Percentiles rank a stretch among this genome's conserved stretches.
These are phyloP conservation scores for Lacerta viridis DNA, from an alignment of 2,797 vertebrate genomes.

Conservation along the genomic window DNA sequence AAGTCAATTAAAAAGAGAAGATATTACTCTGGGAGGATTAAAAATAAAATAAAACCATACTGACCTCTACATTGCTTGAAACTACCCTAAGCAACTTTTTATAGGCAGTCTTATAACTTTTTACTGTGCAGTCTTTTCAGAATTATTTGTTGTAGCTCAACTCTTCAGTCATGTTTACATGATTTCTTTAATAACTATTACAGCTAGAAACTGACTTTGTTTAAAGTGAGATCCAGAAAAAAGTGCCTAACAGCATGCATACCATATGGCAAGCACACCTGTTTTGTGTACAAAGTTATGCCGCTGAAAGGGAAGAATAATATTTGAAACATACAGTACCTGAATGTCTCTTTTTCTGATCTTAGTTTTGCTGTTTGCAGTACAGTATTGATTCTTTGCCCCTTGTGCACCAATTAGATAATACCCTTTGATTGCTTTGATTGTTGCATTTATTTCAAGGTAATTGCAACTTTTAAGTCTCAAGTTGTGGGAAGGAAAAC, in stretches of 20 bases:
- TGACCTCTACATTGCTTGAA: not conserved
- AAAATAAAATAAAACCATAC: not conserved
- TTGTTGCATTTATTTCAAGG: not conserved
- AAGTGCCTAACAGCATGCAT: not conserved
- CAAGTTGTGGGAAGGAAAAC: not conserved
- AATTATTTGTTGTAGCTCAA: slow-evolving; percentile 7
- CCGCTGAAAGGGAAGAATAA: not conserved
- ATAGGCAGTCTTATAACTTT: too few relatives aligned
- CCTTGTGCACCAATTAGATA: not conserved
- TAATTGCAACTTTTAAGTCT: not conserved
- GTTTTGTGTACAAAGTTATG: slow-evolving; percentile 10
- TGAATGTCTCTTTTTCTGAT: not conserved
- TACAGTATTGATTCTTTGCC: not conserved
- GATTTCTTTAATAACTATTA: slow-evolving; percentile 7
- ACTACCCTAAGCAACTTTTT: not conserved
- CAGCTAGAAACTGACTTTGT: not conserved
- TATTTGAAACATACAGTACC: slow-evolving; percentile 5
- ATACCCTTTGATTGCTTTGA: not conserved
- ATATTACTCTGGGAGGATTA: not conserved
- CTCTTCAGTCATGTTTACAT: not conserved
- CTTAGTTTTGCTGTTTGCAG: slow-evolving; percentile 8
- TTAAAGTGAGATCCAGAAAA: slow-evolving; percentile 4
- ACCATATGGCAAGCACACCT: slow-evolving; percentile 17
- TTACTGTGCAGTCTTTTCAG: not conserved
- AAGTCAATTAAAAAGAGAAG: not conserved